Evolutionary conservation across 1,140 invertebrate species (phyloP), one percentile per base, ranked within the genome.

Genomic region (Pseudomyrmex dendroicus): DNA sequence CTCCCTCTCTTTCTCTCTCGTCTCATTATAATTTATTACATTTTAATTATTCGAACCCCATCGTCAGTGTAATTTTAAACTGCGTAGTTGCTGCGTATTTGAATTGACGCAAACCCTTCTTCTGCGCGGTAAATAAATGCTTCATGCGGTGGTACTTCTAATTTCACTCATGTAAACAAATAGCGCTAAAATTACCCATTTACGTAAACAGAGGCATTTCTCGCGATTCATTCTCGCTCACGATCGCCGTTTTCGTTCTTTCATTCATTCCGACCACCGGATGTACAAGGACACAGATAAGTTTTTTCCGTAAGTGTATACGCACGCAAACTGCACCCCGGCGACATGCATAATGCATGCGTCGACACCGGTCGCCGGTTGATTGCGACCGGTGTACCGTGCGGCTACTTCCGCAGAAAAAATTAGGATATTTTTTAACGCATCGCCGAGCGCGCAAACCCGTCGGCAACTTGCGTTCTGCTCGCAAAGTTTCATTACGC

Each of bases 371-470:
- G 74, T 80, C 73, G 74, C 44, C 22, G 62, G 62, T 76, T 68
- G 63, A 68, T 82, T 72, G 67, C 57, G 64, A 84, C 54, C 82
- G 35, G 35, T 76, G 64, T 82, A 84, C 76, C n/a, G 50, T 20
- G 80, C 73, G 62, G 15, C 59, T 83, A 64, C 46, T 74, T 83
- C 73, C 73, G 82, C 61, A 83, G 46, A 22, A 77, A 83, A 76
- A 77, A 77, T 83, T 83, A 77, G 61, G 77, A 83, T 78, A 78
- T 76, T 76, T 83, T 83, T 77, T 63, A 83, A 83, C 62, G 62
- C 62, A 83, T 74, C 82, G 73, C n/a, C 44, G 67, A 61, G 54
- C 35, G 35, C 35, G 35, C 54, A 68, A 67, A 7, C 10, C 66
- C 22, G 44, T 61, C 56, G 35, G 7, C 5, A 35, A 7, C 35